phyloP scores from a whole-genome alignment of 1,140 invertebrate genomes.

The Drosophila biarmipes region DNA sequence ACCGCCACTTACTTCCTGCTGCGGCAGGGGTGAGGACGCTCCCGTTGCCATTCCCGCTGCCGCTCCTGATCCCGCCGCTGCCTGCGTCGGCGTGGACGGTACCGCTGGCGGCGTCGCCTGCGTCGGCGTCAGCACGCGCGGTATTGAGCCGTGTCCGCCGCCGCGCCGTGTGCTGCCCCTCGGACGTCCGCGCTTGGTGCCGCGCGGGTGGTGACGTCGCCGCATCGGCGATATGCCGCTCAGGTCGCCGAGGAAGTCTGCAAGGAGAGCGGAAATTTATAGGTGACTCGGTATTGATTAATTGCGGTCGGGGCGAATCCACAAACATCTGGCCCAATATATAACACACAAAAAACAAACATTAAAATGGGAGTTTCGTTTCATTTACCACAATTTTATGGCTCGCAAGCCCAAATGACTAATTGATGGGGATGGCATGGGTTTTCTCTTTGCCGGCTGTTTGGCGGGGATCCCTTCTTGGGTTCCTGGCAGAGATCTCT shows the following conservation, averaged over 20 bases:
- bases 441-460: constrained; percentile 10
- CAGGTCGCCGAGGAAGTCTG: constrained; percentile 75
- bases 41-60: constrained; percentile 19
- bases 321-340: constrained; percentile 63
- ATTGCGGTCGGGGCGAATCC: constrained; percentile 54
- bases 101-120: constrained; percentile 26
- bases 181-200: constrained; percentile 88
- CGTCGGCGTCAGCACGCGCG: constrained; percentile 69
- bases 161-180: constrained; percentile 87
- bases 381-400: constrained; percentile 70
- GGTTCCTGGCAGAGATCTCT: constrained; percentile 5
- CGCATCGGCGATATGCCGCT: constrained; percentile 79
- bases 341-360: constrained; percentile 31
- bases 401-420: constrained; percentile 44
- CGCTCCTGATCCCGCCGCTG: constrained; percentile 40
- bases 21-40: constrained; percentile 50
- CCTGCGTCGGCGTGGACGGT: constrained; percentile 11
- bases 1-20: constrained; percentile 64
- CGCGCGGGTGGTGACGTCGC: constrained; percentile 86
- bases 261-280: constrained; percentile 61
- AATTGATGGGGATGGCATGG: constrained; percentile 27
- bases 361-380: constrained; percentile 36
- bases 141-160: constrained; percentile 71
- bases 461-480: constrained; percentile 9
- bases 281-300: constrained; percentile 69